Percentiles rank a stretch among this genome's conserved stretches.
Evolutionary conservation across 64 coral and sea anemone genomes (phyloP).

Genomic region (Trachythela sp.): DNA sequence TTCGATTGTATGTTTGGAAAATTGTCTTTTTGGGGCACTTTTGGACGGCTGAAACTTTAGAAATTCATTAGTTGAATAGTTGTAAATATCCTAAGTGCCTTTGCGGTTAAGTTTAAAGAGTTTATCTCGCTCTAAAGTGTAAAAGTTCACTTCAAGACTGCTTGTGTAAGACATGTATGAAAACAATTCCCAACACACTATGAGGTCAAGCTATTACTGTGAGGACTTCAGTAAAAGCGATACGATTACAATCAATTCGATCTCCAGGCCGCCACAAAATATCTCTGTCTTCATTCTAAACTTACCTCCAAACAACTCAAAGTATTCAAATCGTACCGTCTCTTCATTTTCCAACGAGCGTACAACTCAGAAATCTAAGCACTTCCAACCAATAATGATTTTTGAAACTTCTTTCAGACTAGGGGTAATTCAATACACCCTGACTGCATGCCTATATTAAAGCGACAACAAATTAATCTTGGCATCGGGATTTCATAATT

Average conservation of each 20-base stretch:
- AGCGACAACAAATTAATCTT: not conserved
- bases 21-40: not conserved
- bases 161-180: not conserved
- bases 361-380: not conserved
- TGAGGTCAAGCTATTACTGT: not conserved
- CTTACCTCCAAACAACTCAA: not conserved
- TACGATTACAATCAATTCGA: not conserved
- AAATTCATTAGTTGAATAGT: not conserved
- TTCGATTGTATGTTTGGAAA: not conserved
- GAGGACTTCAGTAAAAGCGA: not conserved
- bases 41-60: not conserved
- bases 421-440: not conserved
- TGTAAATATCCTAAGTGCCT: not conserved
- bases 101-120: not conserved
- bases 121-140: not conserved
- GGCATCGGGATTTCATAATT: not conserved
- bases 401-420: slow-evolving; percentile 12
- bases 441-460: not conserved
- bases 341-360: not conserved
- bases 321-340: not conserved
- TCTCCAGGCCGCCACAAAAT: not conserved
- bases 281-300: not conserved
- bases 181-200: not conserved
- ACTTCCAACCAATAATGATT: not conserved
- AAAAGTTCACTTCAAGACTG: not conserved